Conservation (phyloP, 2,113 vertebrate species). For the Symphodus melops region DNA sequence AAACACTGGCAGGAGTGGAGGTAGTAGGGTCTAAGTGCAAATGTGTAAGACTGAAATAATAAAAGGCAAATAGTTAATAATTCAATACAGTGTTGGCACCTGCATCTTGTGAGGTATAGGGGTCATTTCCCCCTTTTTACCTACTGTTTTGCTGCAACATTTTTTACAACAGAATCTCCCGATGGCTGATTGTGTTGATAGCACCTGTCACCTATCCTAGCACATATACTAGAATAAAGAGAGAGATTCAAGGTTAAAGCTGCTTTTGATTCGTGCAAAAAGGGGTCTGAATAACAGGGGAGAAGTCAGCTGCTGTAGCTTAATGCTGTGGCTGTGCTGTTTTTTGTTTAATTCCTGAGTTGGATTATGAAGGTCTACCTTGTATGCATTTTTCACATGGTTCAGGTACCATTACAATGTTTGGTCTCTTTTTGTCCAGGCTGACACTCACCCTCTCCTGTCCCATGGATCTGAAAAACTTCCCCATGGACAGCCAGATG, state of each 20-base stretch:
- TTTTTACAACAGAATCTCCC: constrained; percentile 14
- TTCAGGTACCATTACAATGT: constrained; percentile 2
- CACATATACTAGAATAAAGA: constrained; percentile 14
- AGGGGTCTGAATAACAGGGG: constrained; percentile 31
- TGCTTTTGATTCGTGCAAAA: constrained; percentile 26
- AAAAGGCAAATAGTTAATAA: no score
- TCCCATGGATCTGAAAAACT: constrained; percentile 97
- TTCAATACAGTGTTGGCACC: no score
- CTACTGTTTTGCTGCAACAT: constrained; percentile 6
- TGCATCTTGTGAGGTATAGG: not conserved
- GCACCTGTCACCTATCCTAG: constrained; percentile 24
- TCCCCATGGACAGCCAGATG: constrained; percentile 96
- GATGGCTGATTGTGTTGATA: constrained; percentile 39
- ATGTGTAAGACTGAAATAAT: no score
- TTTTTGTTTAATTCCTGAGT: not conserved
- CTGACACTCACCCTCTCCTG: constrained; percentile 94
- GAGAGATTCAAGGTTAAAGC: constrained; percentile 17
- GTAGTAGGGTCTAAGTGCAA: no score
- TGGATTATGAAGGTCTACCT: constrained; percentile 1
- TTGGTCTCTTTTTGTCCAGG: constrained; percentile 75
- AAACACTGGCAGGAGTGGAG: no score
- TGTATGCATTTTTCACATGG: constrained; percentile 10
- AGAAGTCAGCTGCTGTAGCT: constrained; percentile 19
- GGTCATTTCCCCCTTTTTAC: not conserved
- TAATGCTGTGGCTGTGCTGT: not conserved